Base-by-base conservation (phyloP, 1,140 invertebrate genomes). In the Bombus breviceps region DNA sequence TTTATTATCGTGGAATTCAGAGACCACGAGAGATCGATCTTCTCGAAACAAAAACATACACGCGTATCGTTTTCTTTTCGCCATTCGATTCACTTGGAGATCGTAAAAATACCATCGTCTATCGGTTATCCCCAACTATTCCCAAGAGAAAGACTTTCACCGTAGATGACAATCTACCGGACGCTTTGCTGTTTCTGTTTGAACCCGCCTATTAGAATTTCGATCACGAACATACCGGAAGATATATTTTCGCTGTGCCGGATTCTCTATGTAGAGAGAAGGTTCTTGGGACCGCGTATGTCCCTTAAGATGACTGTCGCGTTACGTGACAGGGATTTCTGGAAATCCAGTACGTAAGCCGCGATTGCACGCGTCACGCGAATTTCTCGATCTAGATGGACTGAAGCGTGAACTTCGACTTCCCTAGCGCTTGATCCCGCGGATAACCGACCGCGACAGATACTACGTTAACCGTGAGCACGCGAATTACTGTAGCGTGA, bases 401-500 rank as follows among this genome's bases (percentile, higher is more conserved):
- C 18, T 15, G 53, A 39, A 32, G 41, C 47, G 79, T 71, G 85
- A 82, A 86, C 80, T 72, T 37, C n/a, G 83, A 53, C 78, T 81
- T 81, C 74, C 43, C 22, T 25, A 10, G 28, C 12, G 3, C 28
- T 15, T 34, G 69, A 66, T 59, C 43, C 47, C 28, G 25, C 71
- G 68, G n/a, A 78, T 43, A 59, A 78, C 13, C 59, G 41, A 66
- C 68, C 34, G 43, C 53, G 64, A 47, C 13, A 37, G 72, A 82
- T 53, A 39, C 82, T 74, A 75, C 84, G 77, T 69, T 64, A 75
- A 34, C 25, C 22, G n/a, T 12, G n/a, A 25, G 37, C 37, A 32
- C 76, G 80, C 32, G 85, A 89, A 85, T 87, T 87, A 85, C 72
- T 85, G 83, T 78, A 88, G 66, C 85, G 83, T 86, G 86, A 86